Base-by-base conservation (phyloP, 2,888 invertebrate species). In the Adineta ricciae region DNA sequence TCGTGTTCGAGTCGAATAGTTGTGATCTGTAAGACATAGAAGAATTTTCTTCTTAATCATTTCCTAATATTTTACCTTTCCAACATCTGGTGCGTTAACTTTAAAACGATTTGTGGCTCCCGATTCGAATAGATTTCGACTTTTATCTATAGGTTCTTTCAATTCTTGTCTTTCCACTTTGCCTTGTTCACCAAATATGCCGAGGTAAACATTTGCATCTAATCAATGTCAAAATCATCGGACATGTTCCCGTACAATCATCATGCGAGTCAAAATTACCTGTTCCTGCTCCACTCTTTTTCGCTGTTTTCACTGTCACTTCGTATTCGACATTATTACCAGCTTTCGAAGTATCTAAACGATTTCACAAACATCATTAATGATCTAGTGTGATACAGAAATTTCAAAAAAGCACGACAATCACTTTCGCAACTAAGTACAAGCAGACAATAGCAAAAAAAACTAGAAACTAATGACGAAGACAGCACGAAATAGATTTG, bases 1-100 rank as follows among this genome's bases (percentile, higher is more conserved):
- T 85, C 85, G 78, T 85, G 85, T 27, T 83, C 83, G 56, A 85
- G 50, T 73, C 83, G 83, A 19, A 85, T 84, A 46, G 72, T 83
- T 82, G 73, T 82, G 7, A 85, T 41, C 78, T 78, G 1, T n/a
- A 41, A 78, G 24, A 78, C 0, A 78, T 3, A 50, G 9, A 50
- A 16, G 3, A 50, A 19, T 50, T 50, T 16, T 50, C 9, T 9
- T 50, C 2, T 50, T 50, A 3, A 19, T 9, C 16, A 50, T 3
- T 50, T 50, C 50, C 16, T 50, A 19, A 3, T 32, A 14, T 64
- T 32, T n/a, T 78, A 78, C 78, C 50, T 78, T 82, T 32, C 83
- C 83, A 50, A 85, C 41, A 56, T 85, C 83, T 46, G 27, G 36
- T 56, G 83, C 24, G 27, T 78, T 24, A 27, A 85, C 14, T 41